Conservation (phyloP, 2,113 vertebrate species). For the Syrmaticus mikado region DNA sequence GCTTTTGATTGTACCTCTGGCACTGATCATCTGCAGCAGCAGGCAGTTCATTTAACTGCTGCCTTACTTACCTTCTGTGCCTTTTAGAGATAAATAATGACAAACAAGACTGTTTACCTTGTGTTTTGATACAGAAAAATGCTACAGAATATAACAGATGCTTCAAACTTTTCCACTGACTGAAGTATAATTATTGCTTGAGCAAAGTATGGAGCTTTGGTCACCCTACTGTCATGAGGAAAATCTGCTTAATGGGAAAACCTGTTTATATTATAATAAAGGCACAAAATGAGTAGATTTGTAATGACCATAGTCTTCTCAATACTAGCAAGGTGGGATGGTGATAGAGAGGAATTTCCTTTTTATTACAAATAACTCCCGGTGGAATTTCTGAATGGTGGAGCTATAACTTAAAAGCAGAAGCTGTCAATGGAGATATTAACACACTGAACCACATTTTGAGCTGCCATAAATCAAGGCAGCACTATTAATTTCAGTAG, state of each 20-base stretch:
- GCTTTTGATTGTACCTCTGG: neutral
- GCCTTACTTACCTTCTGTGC: neutral
- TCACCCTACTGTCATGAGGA: neutral
- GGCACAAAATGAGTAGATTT: neutral
- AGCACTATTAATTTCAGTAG: neutral
- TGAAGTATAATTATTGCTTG: neutral
- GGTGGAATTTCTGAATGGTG: conserved; percentile 20
- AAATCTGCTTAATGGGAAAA: neutral
- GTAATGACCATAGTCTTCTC: neutral
- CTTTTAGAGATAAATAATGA: neutral
- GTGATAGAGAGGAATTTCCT: conserved; percentile 6
- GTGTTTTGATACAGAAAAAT: neutral
- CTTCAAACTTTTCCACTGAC: neutral
- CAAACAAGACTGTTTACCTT: neutral
- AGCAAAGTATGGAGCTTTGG: neutral
- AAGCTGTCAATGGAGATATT: neutral
- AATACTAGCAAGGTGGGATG: neutral
- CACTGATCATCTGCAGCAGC: neutral
- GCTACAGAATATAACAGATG: neutral
- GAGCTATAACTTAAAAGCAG: neutral
- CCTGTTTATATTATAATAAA: neutral
- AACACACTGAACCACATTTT: neutral
- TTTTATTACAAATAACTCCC: conserved; percentile 7
- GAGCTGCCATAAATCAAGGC: neutral
- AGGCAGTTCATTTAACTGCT: neutral